These are phyloP conservation scores for Chromis chromis DNA, from an alignment of 2,797 vertebrate species.

Conservation along the genomic window DNA sequence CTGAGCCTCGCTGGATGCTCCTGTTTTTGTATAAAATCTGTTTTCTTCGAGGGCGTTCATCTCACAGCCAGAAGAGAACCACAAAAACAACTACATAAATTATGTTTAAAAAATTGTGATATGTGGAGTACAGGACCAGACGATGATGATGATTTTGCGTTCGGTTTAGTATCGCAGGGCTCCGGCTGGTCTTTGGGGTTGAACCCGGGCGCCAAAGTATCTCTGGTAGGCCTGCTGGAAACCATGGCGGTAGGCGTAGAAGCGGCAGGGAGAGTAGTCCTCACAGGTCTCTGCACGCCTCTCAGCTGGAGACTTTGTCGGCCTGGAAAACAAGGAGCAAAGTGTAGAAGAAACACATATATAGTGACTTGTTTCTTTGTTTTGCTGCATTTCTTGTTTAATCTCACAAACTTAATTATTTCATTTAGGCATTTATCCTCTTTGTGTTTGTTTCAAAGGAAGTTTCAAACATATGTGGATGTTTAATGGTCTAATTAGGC, in stretches of 20 bases:
- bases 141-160: neutral
- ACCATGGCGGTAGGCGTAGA: constrained; percentile 83
- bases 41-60: neutral
- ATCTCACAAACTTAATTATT: neutral
- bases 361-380: neutral
- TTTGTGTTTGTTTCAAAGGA: neutral
- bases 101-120: constrained; percentile 15
- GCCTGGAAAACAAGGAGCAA: constrained; percentile 68
- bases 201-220: constrained; percentile 80
- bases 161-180: constrained; percentile 56
- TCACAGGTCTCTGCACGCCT: constrained; percentile 90
- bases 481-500: constrained; percentile 40
- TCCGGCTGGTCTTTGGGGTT: constrained; percentile 18
- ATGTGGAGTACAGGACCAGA: constrained; percentile 19
- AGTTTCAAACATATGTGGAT: constrained; percentile 21
- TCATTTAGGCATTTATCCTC: neutral
- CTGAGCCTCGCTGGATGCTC: constrained; percentile 25
- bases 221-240: constrained; percentile 86
- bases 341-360: constrained; percentile 5
- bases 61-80: constrained; percentile 23
- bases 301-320: constrained; percentile 86
- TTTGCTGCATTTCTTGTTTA: neutral
- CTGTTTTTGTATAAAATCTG: constrained; percentile 33
- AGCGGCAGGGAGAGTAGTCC: constrained; percentile 87
- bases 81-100: constrained; percentile 40